Percentiles rank a stretch among this genome's conserved stretches.
Conservation (phyloP, 2,797 vertebrate species). For the Falco novaeseelandiae region DNA sequence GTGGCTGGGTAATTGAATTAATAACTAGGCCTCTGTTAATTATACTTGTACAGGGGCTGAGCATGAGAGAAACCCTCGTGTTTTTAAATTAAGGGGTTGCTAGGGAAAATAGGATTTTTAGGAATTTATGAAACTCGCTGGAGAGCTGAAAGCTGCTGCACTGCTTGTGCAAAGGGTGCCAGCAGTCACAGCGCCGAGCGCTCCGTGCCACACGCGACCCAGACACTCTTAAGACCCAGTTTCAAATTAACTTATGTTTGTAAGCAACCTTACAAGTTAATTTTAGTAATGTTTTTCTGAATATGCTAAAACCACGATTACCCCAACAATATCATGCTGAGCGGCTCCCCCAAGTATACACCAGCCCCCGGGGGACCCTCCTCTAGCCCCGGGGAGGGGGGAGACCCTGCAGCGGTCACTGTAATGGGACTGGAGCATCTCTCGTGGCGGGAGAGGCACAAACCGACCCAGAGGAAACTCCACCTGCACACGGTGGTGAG, state of each 20-base stretch:
- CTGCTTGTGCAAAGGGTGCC: too few species aligned
- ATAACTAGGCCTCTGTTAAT: neutral
- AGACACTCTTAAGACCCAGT: neutral
- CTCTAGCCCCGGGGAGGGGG: accelerated
- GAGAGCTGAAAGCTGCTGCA: neutral
- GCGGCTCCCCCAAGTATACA: accelerated
- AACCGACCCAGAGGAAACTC: neutral
- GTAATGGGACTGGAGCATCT: neutral
- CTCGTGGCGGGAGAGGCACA: neutral
- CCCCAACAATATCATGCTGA: accelerated
- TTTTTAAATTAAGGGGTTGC: neutral
- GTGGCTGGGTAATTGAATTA: neutral
- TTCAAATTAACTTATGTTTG: neutral
- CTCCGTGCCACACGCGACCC: neutral
- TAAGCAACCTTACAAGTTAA: neutral
- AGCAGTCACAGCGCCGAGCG: neutral
- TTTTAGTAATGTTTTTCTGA: neutral
- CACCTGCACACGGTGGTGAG: accelerated
- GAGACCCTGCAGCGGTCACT: neutral
- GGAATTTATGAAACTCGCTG: neutral
- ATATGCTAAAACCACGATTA: accelerated
- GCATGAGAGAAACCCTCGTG: accelerated
- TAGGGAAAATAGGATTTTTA: neutral
- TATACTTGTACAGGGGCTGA: neutral
- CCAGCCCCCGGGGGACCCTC: accelerated